Evolutionary conservation across 2,113 vertebrate genomes (phyloP).

Genomic region (Xiphophorus maculatus): DNA sequence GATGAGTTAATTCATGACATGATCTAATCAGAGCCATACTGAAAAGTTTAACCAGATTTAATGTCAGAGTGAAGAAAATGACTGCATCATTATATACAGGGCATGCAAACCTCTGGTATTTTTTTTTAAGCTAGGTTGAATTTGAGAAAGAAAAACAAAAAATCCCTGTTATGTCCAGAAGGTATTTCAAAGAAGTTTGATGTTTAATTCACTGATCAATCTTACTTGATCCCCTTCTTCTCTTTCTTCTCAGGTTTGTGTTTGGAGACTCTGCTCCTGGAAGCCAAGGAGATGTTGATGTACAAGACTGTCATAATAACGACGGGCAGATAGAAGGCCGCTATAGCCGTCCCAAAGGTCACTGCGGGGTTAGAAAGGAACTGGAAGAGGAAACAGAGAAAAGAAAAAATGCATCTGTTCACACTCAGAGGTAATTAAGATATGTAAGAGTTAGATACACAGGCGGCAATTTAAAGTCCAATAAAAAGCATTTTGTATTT

Average conservation of each 20-base stretch:
- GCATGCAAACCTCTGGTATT: background rate
- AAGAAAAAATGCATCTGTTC: background rate
- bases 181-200: background rate
- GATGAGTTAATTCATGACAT: too few species aligned
- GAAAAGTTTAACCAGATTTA: too few species aligned
- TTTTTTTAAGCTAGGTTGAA: background rate
- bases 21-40: too few species aligned
- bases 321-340: slow-evolving; percentile 97
- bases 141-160: background rate
- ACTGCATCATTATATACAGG: too few species aligned
- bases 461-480: background rate
- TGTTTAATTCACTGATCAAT: background rate
- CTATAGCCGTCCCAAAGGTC: slow-evolving; percentile 97
- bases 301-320: slow-evolving; percentile 98
- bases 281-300: slow-evolving; percentile 95
- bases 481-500: background rate
- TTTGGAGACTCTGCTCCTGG: slow-evolving; percentile 93
- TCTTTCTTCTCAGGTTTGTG: slow-evolving; percentile 91
- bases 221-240: slow-evolving; percentile 87
- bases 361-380: slow-evolving; percentile 95
- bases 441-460: background rate
- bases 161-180: background rate
- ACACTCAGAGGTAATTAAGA: too few species aligned
- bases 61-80: background rate
- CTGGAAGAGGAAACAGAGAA: slow-evolving; percentile 67